Conservation (phyloP, 2,888 invertebrate genomes). For the Cantharis nigra region DNA sequence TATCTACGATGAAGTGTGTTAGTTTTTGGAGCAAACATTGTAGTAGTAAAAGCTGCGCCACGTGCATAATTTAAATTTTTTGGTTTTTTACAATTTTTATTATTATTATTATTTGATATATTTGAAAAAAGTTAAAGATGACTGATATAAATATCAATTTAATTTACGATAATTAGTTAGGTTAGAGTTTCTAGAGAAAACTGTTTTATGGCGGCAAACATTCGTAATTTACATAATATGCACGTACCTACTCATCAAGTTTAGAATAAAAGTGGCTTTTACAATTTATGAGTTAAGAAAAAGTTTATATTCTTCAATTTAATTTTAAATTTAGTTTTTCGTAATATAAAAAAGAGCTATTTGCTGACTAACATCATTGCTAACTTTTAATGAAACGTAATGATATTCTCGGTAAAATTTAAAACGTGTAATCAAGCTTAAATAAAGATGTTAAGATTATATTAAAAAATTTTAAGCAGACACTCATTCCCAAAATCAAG, state of each 20-base stretch:
- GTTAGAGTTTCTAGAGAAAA: neutral
- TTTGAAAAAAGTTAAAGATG: neutral
- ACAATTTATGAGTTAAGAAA: neutral
- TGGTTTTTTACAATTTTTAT: no score
- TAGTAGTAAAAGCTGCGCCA: no score
- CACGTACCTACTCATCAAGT: neutral
- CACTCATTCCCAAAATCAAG: conserved; percentile 1
- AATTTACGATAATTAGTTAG: neutral
- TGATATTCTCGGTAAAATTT: neutral
- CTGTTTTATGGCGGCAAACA: neutral
- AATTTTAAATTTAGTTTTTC: neutral
- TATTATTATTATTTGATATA: neutral
- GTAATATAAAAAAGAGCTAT: neutral
- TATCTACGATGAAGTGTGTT: neutral
- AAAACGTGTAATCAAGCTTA: neutral
- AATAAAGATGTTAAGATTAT: neutral
- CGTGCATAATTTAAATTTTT: no score
- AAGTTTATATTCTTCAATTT: neutral
- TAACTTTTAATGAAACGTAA: neutral
- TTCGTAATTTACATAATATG: neutral
- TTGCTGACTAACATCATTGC: neutral
- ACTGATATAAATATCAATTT: neutral
- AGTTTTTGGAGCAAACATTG: neutral
- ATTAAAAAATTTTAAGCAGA: neutral
- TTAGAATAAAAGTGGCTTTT: neutral